Evolutionary conservation across 23 tunicate species (phyloP), one percentile per base, ranked within the genome.

Genomic region (Ascidia mentula): DNA sequence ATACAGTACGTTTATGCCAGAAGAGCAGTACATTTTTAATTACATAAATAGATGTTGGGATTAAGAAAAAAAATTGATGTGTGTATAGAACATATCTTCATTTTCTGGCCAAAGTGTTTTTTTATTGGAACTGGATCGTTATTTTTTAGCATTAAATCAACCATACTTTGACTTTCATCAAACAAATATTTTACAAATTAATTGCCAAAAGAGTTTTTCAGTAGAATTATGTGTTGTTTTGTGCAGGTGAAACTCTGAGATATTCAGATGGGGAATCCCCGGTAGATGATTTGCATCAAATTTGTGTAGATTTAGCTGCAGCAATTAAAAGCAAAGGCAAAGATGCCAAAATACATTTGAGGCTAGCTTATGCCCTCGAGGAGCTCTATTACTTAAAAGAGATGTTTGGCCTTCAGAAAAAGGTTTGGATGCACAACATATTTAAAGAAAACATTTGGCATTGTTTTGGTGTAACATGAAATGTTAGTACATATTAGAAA

Each of bases 361-460:
- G 60, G 71, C 71, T 93, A 4, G 98, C 88, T 17, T 40, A 46
- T 72, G 87, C 83, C 3, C 72, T 93, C 73, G 98, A 93, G 80
- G 98, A 93, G 40, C 84, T 88, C 35, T 59, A 87, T 76, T 85
- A 80, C 46, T 40, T 93, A 53, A 77, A 61, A 12, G 93, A 93
- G 39, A 69, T 93, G 69, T 93, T 70, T 77, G 93, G 93, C 0
- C 82, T 93, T 17, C 77, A 79, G 22, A 84, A 80, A 59, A 77
- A 77, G 81, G 93, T 87, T 13, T 12, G n/a, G n/a, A 24, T 69
- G 13, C n/a, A n/a, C n/a, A n/a, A n/a, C n/a, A n/a, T n/a, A n/a
- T n/a, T n/a, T n/a, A n/a, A n/a, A n/a, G n/a, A n/a, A n/a, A n/a
- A n/a, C n/a, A n/a, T n/a, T n/a, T n/a, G n/a, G n/a, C n/a, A n/a